phyloP scores from a whole-genome alignment of 2,888 invertebrate species.

The Eristalinus aeneus region DNA sequence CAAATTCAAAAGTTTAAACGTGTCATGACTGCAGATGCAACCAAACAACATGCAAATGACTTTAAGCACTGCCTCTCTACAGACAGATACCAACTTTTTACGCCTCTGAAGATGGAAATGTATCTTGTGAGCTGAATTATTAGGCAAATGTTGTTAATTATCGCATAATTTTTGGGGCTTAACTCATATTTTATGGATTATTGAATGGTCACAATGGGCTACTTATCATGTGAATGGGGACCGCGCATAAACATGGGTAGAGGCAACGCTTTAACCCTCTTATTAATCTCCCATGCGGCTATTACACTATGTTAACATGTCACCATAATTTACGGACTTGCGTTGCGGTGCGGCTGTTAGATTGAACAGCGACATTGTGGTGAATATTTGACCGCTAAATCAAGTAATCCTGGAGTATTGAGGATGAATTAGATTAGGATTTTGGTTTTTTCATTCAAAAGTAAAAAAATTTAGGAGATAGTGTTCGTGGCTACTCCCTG shows the following conservation, averaged over 20 bases:
- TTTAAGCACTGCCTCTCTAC: not conserved
- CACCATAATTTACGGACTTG: constrained; percentile 1
- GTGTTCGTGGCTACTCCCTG: not conserved
- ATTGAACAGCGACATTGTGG: not conserved
- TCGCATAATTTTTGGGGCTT: constrained; percentile 21
- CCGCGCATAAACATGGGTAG: constrained; percentile 17
- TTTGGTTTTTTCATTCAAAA: not conserved
- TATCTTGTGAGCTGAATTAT: not conserved
- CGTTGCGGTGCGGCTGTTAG: not conserved
- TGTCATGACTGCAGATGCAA: not conserved
- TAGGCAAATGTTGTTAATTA: constrained; percentile 16
- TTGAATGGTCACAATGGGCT: not conserved
- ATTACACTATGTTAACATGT: not conserved
- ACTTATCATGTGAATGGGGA: constrained; percentile 23
- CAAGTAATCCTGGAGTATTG: not conserved
- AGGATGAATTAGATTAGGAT: not conserved
- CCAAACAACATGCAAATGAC: not conserved
- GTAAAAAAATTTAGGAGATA: not conserved
- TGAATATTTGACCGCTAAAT: not conserved
- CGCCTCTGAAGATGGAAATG: not conserved
- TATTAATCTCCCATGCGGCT: not conserved
- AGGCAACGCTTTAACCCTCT: constrained; percentile 3
- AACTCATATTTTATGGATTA: constrained; percentile 28
- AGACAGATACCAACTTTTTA: not conserved
- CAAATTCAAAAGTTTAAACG: not conserved